phyloP scores from a whole-genome alignment of 2,113 vertebrate genomes.

The Rhabdornis inornatus region DNA sequence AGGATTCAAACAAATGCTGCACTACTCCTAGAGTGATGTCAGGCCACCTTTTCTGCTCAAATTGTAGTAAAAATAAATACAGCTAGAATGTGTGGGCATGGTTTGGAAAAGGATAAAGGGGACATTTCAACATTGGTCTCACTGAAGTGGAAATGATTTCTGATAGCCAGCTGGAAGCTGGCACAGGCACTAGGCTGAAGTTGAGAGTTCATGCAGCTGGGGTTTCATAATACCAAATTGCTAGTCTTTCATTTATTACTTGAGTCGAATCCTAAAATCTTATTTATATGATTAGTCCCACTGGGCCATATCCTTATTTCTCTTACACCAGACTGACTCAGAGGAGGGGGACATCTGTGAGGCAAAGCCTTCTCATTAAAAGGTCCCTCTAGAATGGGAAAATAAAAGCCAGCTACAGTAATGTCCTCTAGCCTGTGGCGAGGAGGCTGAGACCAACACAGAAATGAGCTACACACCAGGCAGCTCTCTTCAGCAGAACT shows the following conservation, averaged over 20 bases:
- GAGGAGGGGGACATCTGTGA: background rate
- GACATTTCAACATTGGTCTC: slow-evolving; percentile 30
- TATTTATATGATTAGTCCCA: slow-evolving; percentile 62
- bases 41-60: slow-evolving; percentile 33
- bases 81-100: background rate
- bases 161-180: slow-evolving; percentile 64
- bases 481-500: slow-evolving; percentile 26
- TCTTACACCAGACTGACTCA: slow-evolving; percentile 16
- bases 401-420: slow-evolving; percentile 23
- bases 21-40: background rate
- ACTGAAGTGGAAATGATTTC: slow-evolving; percentile 57
- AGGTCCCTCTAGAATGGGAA: slow-evolving; percentile 6
- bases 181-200: slow-evolving; percentile 45
- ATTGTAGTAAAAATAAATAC: slow-evolving; percentile 55
- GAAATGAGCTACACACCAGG: background rate
- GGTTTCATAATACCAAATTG: slow-evolving; percentile 47
- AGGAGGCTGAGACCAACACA: background rate
- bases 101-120: slow-evolving; percentile 58
- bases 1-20: background rate
- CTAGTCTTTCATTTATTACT: slow-evolving; percentile 49
- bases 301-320: slow-evolving; percentile 49
- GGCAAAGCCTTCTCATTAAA: slow-evolving; percentile 49
- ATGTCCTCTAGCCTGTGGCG: slow-evolving; percentile 2
- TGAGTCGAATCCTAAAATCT: slow-evolving; percentile 50
- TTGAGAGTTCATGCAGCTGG: slow-evolving; percentile 55